These are phyloP conservation scores for Amblyteles armatorius DNA, from an alignment of 2,888 invertebrate genomes.

Conservation along the genomic window DNA sequence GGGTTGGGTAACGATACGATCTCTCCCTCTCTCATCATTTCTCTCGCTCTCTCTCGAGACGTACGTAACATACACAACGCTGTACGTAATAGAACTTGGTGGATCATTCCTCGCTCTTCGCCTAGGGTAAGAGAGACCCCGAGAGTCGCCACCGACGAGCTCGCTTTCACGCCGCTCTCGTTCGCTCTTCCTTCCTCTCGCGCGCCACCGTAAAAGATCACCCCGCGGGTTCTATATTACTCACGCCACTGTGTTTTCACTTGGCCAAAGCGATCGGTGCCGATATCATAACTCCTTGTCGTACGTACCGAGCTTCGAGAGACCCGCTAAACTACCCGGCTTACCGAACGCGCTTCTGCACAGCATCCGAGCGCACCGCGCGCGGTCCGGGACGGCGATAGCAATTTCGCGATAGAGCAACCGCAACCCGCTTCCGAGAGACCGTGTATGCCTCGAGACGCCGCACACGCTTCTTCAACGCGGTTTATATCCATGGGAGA, in stretches of 20 bases:
- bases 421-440: conserved; percentile 64
- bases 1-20: conserved; percentile 82
- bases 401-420: conserved; percentile 78
- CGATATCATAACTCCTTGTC: conserved; percentile 85
- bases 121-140: conserved; percentile 48
- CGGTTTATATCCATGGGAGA: conserved; percentile 5
- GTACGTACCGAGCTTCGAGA: conserved; percentile 77
- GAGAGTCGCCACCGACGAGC: conserved; percentile 52
- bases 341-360: conserved; percentile 53
- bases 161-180: conserved; percentile 12
- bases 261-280: conserved; percentile 83
- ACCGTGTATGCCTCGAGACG: conserved; percentile 25
- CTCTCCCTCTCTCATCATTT: conserved; percentile 70
- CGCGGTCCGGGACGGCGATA: conserved; percentile 74
- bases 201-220: conserved; percentile 78
- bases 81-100: conserved; percentile 31
- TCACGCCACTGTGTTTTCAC: conserved; percentile 84
- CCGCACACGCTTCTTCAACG: conserved; percentile 32
- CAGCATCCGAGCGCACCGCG: conserved; percentile 43
- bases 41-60: conserved; percentile 32
- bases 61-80: conserved; percentile 32
- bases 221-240: conserved; percentile 84
- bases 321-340: conserved; percentile 79
- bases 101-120: conserved; percentile 53
- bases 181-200: neutral